Percentiles rank a stretch among this genome's conserved stretches.
Evolutionary conservation across 2,113 vertebrate genomes (phyloP).

Genomic region (Pterocles orientalis): DNA sequence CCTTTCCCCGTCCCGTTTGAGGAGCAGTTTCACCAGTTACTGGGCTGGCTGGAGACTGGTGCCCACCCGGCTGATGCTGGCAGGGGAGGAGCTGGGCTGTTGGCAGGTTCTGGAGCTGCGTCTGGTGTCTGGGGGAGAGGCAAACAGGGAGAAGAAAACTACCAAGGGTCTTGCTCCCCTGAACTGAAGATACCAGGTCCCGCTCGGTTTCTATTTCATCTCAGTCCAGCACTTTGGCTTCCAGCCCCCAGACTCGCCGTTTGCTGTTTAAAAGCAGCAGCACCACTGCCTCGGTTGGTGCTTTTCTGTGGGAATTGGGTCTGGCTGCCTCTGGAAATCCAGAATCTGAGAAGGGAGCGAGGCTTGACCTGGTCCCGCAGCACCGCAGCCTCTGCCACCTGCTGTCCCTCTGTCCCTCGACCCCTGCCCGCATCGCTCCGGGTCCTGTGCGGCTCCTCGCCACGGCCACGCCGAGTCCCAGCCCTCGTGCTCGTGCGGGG

Average conservation of each 20-base stretch:
- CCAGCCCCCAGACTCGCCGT: not conserved
- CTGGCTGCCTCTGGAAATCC: not conserved
- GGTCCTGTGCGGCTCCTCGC: not conserved
- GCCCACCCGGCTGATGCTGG: not conserved
- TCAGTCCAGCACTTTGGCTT: not conserved
- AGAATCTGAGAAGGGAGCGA: not conserved
- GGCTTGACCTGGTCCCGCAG: not conserved
- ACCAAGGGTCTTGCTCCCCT: not conserved
- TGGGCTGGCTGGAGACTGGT: not conserved
- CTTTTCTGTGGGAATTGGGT: not conserved
- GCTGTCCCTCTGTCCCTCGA: not conserved
- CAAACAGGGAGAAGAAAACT: not conserved
- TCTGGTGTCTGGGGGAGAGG: not conserved
- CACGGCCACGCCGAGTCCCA: not conserved
- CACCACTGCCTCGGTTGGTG: not conserved
- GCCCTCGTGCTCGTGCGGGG: not conserved
- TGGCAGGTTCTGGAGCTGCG: not conserved
- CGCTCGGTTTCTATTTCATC: rapidly evolving
- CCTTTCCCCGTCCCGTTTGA: not conserved
- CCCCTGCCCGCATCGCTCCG: not conserved
- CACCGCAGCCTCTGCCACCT: not conserved
- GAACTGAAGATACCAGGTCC: not conserved
- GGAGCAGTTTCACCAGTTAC: not conserved
- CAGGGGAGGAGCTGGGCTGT: not conserved
- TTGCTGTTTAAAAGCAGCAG: not conserved